A percentile compares a stretch with the other conserved stretches of the same genome.
phyloP scores from a whole-genome alignment of 2,797 vertebrate species.

The Premnoplex brunnescens region DNA sequence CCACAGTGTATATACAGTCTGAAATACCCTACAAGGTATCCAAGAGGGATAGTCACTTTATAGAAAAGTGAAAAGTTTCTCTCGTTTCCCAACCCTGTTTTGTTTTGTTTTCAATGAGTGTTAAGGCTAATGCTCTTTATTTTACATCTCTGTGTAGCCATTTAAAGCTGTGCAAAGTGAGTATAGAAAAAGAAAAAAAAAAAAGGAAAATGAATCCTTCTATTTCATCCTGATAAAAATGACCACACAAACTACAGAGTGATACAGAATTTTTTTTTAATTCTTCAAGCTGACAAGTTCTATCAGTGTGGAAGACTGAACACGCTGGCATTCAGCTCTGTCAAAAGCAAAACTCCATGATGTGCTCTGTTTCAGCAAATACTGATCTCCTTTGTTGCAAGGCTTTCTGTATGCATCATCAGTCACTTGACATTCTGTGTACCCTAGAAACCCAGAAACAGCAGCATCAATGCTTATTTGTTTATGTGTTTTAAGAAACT shows the following conservation, averaged over 20 bases:
- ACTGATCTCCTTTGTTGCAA: conserved; percentile 24
- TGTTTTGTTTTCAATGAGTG: neutral
- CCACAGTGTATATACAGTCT: neutral
- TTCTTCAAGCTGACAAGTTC: neutral
- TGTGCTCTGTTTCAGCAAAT: conserved; percentile 35
- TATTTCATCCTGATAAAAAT: neutral
- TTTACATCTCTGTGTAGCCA: neutral
- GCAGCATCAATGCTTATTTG: conserved; percentile 10
- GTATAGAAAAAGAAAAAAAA: neutral
- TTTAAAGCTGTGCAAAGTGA: neutral
- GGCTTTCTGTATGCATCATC: conserved; percentile 38
- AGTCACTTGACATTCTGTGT: neutral
- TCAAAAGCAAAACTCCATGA: neutral
- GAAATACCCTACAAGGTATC: neutral
- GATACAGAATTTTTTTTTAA: neutral
- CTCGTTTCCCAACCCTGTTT: neutral
- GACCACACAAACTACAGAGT: accelerated
- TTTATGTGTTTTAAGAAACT: conserved; percentile 31
- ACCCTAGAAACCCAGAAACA: conserved; percentile 17
- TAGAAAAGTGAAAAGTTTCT: neutral
- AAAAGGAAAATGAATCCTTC: neutral
- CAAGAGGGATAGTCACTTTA: neutral
- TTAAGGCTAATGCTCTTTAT: neutral
- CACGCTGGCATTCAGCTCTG: neutral
- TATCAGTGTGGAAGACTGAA: neutral